These are phyloP conservation scores for Lochmaea capreae DNA, from an alignment of 2,888 invertebrate genomes.

Conservation along the genomic window DNA sequence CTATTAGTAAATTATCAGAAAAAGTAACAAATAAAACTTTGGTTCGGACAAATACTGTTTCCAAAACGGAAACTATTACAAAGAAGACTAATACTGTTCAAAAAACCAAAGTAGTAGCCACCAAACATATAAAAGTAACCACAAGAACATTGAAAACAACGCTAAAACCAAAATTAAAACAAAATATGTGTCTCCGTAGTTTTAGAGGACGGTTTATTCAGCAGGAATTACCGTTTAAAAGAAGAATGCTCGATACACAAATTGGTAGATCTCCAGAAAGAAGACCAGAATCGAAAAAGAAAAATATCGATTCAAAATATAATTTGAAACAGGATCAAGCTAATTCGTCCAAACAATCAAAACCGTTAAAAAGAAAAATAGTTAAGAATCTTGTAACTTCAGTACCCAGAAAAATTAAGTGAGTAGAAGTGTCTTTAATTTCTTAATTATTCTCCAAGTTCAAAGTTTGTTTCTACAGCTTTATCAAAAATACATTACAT, in stretches of 20 bases:
- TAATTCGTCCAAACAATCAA: slow-evolving; percentile 7
- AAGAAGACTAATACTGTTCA: slow-evolving; percentile 58
- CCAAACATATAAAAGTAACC: slow-evolving; percentile 63
- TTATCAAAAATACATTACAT: background rate
- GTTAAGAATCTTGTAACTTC: slow-evolving; percentile 21
- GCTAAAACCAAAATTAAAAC: slow-evolving; percentile 54
- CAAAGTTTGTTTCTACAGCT: background rate
- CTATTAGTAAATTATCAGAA: slow-evolving; percentile 65
- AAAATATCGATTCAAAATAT: slow-evolving; percentile 17
- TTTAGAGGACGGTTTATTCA: slow-evolving; percentile 64
- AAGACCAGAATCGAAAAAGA: slow-evolving; percentile 35
- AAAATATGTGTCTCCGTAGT: slow-evolving; percentile 66
- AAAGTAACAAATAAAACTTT: slow-evolving; percentile 63
- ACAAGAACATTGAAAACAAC: slow-evolving; percentile 58
- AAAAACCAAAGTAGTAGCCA: slow-evolving; percentile 62
- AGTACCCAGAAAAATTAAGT: slow-evolving; percentile 4
- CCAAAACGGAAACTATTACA: slow-evolving; percentile 62
- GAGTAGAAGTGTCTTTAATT: slow-evolving; percentile 6
- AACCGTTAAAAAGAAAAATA: background rate
- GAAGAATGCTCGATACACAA: slow-evolving; percentile 35
- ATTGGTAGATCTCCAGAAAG: slow-evolving; percentile 31
- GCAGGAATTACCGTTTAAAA: slow-evolving; percentile 58
- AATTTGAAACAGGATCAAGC: slow-evolving; percentile 6
- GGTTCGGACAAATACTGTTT: slow-evolving; percentile 67
- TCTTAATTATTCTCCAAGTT: background rate